Base-by-base conservation (phyloP, 2,113 vertebrate species). In the Erinaceus europaeus region DNA sequence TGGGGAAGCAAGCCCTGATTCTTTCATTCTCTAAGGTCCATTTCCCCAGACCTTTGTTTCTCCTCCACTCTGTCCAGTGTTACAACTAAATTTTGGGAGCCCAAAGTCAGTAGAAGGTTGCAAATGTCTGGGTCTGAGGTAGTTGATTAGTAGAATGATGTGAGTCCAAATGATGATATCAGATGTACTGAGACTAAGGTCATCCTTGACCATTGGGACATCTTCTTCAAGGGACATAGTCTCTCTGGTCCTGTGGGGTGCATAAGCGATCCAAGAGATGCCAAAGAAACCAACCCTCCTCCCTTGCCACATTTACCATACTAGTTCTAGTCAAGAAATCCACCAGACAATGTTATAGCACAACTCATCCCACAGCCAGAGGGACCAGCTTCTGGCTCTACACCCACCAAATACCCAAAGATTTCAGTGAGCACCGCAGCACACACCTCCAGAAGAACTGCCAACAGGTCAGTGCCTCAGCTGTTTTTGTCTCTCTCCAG, bases 221-320 rank as follows among this genome's bases (percentile, higher is more conserved):
- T 15, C 50, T 13, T 34, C 25, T 20, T 11, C n/a, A n/a, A n/a
- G n/a, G n/a, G n/a, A n/a, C n/a, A n/a, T n/a, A n/a, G n/a, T 62
- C 32, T 36, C 3, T 14, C 23, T 0, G 6, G 55, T 12, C 21
- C 48, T 11, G 13, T n/a, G 18, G 42, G 2, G 7, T 4, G 9
- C 17, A 6, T 0, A 5, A 81, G 40, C 5, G 11, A 9, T 46
- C 5, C 4, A 1, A 18, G n/a, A 21, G 32, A 8, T 9, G 32
- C 2, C 42, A 71, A 32, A 72, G 59, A 85, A 80, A 38, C 1
- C 2, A 0, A 52, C 18, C 18, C 6, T n/a, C 27, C 59, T 46
- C 55, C 18, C n/a, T n/a, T 29, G 34, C 61, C 65, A 13, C 14
- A n/a, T 32, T 61, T 1, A 46, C 40, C 10, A 17, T 14, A 36